Evolutionary conservation across 2,113 vertebrate genomes (phyloP).

Genomic region (Percina caprodes): DNA sequence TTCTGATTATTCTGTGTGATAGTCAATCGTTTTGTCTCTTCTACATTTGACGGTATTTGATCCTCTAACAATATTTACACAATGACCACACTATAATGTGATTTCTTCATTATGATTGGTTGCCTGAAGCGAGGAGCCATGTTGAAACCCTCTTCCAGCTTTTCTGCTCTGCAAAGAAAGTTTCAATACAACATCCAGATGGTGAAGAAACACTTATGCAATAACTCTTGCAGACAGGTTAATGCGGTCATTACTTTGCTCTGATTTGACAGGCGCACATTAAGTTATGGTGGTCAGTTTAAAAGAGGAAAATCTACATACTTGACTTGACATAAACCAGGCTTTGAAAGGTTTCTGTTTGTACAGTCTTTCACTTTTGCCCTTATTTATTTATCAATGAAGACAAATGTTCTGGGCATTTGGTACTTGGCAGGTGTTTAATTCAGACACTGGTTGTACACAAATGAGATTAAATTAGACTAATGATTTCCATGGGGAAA

Average conservation of each 20-base stretch:
- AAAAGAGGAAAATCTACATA: background rate
- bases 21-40: background rate
- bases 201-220: background rate
- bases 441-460: conserved; percentile 44
- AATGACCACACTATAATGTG: background rate
- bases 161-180: background rate
- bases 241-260: background rate
- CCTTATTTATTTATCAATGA: conserved; percentile 33
- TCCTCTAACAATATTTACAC: background rate
- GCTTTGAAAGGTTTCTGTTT: background rate
- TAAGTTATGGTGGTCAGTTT: background rate
- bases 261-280: background rate
- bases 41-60: background rate
- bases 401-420: conserved; percentile 38
- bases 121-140: too few relatives aligned
- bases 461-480: conserved; percentile 57
- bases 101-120: background rate
- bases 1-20: background rate
- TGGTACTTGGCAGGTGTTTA: conserved; percentile 59
- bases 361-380: conserved; percentile 19
- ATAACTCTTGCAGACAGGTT: background rate
- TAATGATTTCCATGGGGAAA: conserved; percentile 52
- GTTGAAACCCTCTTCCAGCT: background rate
- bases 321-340: background rate
- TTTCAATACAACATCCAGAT: background rate